Conservation (phyloP, 2,113 vertebrate genomes). For the Eleginops maclovinus region DNA sequence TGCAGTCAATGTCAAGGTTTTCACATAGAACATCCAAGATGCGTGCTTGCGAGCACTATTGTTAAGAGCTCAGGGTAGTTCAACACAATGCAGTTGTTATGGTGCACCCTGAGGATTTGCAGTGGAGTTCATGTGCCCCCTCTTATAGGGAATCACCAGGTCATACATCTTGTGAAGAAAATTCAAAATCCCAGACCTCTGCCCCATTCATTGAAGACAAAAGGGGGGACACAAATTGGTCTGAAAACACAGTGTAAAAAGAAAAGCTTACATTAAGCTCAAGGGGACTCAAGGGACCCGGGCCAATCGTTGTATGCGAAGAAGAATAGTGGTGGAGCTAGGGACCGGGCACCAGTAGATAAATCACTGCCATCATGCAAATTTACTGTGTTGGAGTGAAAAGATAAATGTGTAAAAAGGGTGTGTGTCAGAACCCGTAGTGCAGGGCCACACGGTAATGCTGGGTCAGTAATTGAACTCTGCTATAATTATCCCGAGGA, state of each 20-base stretch:
- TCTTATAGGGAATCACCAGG: conserved; percentile 67
- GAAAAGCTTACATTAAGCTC: conserved; percentile 88
- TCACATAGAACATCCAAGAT: conserved; percentile 51
- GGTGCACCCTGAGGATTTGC: conserved; percentile 71
- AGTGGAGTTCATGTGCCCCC: conserved; percentile 64
- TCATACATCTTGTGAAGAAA: conserved; percentile 82
- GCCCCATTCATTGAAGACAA: conserved; percentile 83
- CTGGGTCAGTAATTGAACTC: conserved; percentile 98
- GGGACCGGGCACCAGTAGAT: conserved; percentile 87
- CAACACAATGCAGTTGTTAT: conserved; percentile 72
- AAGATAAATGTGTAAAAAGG: conserved; percentile 95
- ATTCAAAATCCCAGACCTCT: conserved; percentile 79
- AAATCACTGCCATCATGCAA: conserved; percentile 94
- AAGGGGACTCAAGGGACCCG: conserved; percentile 90
- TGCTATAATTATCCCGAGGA: conserved; percentile 98
- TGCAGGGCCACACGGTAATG: conserved; percentile 87
- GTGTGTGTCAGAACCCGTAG: conserved; percentile 88
- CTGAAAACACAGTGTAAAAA: conserved; percentile 87
- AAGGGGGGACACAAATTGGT: conserved; percentile 87
- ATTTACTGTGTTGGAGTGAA: conserved; percentile 89
- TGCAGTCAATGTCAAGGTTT: conserved; percentile 69
- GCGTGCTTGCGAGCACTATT: conserved; percentile 47
- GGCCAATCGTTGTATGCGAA: conserved; percentile 85
- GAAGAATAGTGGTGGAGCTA: conserved; percentile 86
- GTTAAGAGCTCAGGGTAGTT: conserved; percentile 64